A percentile compares a stretch with the other conserved stretches of the same genome.
These are phyloP conservation scores for Pseudococcus jackbeardsleyi DNA, from an alignment of 2,888 invertebrate species.

Conservation along the genomic window DNA sequence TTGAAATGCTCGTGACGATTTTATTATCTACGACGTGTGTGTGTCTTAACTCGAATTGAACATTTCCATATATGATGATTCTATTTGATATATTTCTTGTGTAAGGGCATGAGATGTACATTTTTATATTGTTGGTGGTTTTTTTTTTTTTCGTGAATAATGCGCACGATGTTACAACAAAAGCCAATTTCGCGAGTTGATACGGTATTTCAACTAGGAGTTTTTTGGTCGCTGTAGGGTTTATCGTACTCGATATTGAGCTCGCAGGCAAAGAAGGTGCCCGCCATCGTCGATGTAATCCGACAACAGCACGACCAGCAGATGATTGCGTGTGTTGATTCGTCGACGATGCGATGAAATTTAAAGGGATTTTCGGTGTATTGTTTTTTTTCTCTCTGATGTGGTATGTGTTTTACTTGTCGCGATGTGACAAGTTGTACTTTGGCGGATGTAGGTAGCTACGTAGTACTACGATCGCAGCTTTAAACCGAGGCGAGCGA, in stretches of 20 bases:
- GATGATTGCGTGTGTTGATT: slow-evolving; percentile 7
- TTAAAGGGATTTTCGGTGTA: slow-evolving; percentile 3
- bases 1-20: neutral
- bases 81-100: neutral
- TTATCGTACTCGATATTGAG: slow-evolving; percentile 34
- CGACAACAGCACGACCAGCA: neutral
- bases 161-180: neutral
- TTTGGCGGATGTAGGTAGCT: neutral
- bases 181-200: slow-evolving; percentile 29
- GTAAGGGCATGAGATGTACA: neutral
- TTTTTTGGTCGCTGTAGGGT: neutral
- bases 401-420: neutral
- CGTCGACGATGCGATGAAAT: neutral
- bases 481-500: neutral
- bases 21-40: neutral
- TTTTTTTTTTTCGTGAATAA: neutral
- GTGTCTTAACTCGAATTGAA: neutral
- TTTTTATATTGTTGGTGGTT: neutral
- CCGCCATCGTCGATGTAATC: neutral
- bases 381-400: neutral
- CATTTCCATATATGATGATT: slow-evolving; percentile 8
- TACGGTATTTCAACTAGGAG: slow-evolving; percentile 13
- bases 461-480: neutral
- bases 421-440: neutral
- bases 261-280: neutral